phyloP scores from a whole-genome alignment of 2,113 vertebrate genomes.

The Callocephalon fimbriatum region DNA sequence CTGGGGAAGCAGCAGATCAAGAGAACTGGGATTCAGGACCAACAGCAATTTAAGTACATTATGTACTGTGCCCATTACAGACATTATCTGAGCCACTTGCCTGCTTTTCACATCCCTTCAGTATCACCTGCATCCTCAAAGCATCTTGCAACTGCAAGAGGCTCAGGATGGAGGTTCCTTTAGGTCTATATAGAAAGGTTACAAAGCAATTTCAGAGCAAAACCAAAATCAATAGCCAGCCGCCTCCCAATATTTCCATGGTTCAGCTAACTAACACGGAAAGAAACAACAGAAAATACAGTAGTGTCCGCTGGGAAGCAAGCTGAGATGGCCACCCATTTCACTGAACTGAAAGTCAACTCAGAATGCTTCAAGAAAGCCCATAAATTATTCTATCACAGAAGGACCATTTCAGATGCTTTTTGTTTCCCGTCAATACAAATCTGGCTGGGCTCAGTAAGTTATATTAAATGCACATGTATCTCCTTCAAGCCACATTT shows the following conservation, averaged over 20 bases:
- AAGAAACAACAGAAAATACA: not conserved
- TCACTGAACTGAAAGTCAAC: constrained; percentile 1
- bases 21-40: not conserved
- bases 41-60: fast-evolving
- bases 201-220: not conserved
- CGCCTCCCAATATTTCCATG: not conserved
- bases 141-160: not conserved
- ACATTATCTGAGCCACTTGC: not conserved
- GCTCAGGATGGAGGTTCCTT: not conserved
- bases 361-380: not conserved
- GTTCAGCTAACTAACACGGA: not conserved
- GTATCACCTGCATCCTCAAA: not conserved
- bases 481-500: constrained; percentile 67
- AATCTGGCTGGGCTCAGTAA: constrained; percentile 47
- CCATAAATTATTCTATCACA: constrained; percentile 8
- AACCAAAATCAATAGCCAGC: fast-evolving
- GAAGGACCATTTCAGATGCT: constrained; percentile 47
- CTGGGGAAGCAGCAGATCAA: not conserved
- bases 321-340: constrained; percentile 6
- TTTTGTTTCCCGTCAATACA: constrained; percentile 56
- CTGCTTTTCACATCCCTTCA: not conserved
- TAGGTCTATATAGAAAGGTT: not conserved
- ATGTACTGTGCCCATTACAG: not conserved
- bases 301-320: not conserved
- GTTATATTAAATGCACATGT: constrained; percentile 67